Base-by-base conservation (phyloP, 1,140 invertebrate genomes). In the Andricus grossulariae region DNA sequence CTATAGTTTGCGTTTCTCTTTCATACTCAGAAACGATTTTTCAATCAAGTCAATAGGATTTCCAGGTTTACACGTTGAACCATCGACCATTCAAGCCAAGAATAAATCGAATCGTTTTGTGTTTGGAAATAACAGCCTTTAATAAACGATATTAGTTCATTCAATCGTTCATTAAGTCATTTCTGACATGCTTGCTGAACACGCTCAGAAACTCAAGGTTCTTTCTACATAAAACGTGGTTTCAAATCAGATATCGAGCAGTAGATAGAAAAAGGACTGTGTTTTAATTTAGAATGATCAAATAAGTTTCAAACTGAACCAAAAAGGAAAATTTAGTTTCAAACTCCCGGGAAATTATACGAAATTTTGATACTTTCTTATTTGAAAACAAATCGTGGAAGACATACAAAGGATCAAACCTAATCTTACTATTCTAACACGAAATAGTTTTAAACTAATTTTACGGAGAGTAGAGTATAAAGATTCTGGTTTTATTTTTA, bases 1-100 rank as follows among this genome's bases (percentile, higher is more conserved):
- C 86, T 86, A 85, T 86, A 86, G 81, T 85, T 82, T 83, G 75
- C 50, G n/a, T 45, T 39, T n/a, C 32, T 66, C 15, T 32, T 32
- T 16, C 60, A 32, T n/a, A 57, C 25, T 49, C n/a, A 51, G 52
- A 71, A 70, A 76, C 19, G 50, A 66, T 66, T 66, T 39, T n/a
- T 5, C 16, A 54, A 16, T 66, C 25, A 66, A 7, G 32, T 66
- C 10, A 15, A 16, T 39, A 66, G 16, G 39, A 66, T 66, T 39
- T 66, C n/a, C 21, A 66, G 13, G 25, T 39, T 39, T 66, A 39
- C 21, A 66, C 25, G 25, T 66, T 66, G 13, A 66, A 66, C 16
- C 25, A 66, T 32, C 25, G 32, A 45, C 32, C 45, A 39, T 39
- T 66, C 60, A 66, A 66, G 15, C 25, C 32, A 66, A 66, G 25